phyloP scores from a whole-genome alignment of 2,888 invertebrate species.

The Eristalis tenax region DNA sequence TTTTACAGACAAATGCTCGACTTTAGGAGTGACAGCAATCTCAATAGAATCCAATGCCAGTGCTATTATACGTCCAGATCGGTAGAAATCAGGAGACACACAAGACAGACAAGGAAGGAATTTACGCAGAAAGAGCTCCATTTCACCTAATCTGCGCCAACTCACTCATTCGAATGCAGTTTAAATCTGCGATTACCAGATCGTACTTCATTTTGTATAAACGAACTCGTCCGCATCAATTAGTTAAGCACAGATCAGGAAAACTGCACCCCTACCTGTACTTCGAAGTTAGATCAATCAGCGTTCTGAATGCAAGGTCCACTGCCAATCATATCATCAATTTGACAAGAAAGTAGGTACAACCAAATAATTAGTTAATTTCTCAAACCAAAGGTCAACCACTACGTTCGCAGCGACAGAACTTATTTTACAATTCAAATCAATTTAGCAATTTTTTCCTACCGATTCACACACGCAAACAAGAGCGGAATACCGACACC shows the following conservation, averaged over 20 bases:
- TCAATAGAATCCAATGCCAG: too few relatives aligned
- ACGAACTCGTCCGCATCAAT: not conserved
- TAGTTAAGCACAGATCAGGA: not conserved
- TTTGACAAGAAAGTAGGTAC: not conserved
- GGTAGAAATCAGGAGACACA: too few relatives aligned
- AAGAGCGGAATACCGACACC: not conserved
- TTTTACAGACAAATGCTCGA: too few relatives aligned
- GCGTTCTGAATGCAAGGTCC: not conserved
- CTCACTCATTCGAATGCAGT: too few relatives aligned
- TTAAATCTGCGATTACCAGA: too few relatives aligned
- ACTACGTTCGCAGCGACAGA: not conserved
- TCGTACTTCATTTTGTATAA: not conserved
- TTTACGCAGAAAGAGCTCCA: too few relatives aligned
- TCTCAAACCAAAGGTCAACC: not conserved
- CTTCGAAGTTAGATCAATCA: not conserved
- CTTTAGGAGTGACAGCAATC: too few relatives aligned
- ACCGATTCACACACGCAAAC: not conserved
- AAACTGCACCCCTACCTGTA: not conserved
- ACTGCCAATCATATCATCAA: not conserved
- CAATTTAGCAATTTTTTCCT: not conserved
- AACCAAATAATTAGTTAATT: not conserved
- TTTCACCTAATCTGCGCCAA: too few relatives aligned
- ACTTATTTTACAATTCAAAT: not conserved
- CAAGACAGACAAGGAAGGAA: too few relatives aligned
- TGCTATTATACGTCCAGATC: too few relatives aligned